phyloP scores from a whole-genome alignment of 2,888 invertebrate genomes.

The Nomada fucata region DNA sequence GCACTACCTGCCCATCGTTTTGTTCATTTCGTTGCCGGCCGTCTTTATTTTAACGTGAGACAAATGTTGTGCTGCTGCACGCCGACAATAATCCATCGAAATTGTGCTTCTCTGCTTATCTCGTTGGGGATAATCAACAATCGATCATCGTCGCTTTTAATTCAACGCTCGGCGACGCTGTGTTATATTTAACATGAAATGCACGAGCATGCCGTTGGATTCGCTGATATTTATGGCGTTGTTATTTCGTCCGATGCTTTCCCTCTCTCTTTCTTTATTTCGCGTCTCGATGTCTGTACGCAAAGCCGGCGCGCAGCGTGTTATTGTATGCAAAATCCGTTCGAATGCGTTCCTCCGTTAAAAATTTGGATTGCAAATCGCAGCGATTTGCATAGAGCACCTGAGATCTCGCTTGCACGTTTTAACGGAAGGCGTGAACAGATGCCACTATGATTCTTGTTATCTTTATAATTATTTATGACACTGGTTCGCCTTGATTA shows the following conservation, averaged over 20 bases:
- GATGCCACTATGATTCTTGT: not conserved
- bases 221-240: not conserved
- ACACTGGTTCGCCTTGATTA: not conserved
- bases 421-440: not conserved
- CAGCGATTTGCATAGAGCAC: not conserved
- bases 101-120: not conserved
- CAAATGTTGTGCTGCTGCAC: not conserved
- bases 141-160: not conserved
- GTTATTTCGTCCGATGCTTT: not conserved
- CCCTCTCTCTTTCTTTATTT: not conserved
- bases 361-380: conserved; percentile 27
- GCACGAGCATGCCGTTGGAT: not conserved
- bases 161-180: no score
- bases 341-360: not conserved
- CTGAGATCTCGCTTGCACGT: not conserved
- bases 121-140: not conserved
- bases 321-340: not conserved
- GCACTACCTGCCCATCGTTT: conserved; percentile 76
- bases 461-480: no score
- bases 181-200: no score
- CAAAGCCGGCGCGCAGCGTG: not conserved
- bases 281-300: not conserved
- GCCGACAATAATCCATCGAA: no score
- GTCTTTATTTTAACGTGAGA: conserved; percentile 77
- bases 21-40: conserved; percentile 75